Conservation (phyloP, 2,888 invertebrate genomes). For the Melanotus villosus region DNA sequence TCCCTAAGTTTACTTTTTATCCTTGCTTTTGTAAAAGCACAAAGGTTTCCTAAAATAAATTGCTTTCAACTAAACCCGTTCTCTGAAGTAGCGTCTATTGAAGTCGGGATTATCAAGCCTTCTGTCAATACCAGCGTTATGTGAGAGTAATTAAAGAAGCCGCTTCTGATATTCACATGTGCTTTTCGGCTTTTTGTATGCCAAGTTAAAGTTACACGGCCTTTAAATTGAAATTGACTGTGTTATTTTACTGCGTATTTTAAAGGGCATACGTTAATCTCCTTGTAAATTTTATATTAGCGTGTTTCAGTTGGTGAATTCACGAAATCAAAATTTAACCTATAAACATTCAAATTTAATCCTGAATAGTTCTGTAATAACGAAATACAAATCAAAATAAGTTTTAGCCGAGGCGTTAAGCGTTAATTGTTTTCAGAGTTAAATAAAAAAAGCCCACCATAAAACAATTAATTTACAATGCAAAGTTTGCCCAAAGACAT, state of each 20-base stretch:
- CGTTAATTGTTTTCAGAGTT: no score
- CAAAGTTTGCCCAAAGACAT: no score
- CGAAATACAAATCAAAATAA: no score
- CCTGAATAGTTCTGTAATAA: no score
- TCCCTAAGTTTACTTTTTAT: constrained; percentile 36
- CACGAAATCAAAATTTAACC: no score
- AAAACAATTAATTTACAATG: no score
- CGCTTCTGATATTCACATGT: constrained; percentile 26
- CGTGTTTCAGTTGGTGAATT: no score
- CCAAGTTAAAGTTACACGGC: background rate
- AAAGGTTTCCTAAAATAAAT: constrained; percentile 39
- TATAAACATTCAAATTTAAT: no score
- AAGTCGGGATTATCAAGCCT: constrained; percentile 37
- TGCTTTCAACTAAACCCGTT: constrained; percentile 42
- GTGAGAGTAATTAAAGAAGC: constrained; percentile 38
- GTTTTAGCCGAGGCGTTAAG: no score
- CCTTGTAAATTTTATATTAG: no score
- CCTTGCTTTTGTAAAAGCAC: constrained; percentile 30
- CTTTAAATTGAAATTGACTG: background rate
- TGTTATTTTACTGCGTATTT: constrained; percentile 17
- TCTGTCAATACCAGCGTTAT: constrained; percentile 36
- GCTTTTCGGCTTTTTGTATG: constrained; percentile 19
- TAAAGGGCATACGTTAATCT: no score
- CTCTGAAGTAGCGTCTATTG: constrained; percentile 30
- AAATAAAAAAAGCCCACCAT: no score